Percentiles rank a stretch among this genome's conserved stretches.
phyloP scores from a whole-genome alignment of 2,888 invertebrate species.

The Ashinkailepas kermadecensis region DNA sequence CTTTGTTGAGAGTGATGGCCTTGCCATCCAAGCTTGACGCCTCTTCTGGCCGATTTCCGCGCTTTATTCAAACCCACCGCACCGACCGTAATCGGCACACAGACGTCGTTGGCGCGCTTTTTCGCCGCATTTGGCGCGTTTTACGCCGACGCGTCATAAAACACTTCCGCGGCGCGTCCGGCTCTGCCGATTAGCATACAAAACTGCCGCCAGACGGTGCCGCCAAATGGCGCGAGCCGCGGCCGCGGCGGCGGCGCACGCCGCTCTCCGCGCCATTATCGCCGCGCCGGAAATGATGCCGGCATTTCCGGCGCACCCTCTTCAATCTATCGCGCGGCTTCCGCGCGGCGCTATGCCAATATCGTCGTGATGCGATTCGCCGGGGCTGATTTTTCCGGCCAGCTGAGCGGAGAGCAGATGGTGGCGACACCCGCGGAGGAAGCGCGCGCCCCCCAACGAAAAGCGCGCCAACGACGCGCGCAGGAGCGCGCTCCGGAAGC shows the following conservation, averaged over 20 bases:
- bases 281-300: constrained; percentile 9
- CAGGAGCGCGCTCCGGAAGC: background rate
- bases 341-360: constrained; percentile 5
- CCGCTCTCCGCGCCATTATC: no score
- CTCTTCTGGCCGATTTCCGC: background rate
- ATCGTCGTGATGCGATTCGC: constrained; percentile 5
- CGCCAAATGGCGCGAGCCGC: no score
- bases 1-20: no score
- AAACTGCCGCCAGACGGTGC: background rate
- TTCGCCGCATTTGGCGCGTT: constrained; percentile 18
- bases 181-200: background rate
- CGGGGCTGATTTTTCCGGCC: constrained; percentile 6
- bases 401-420: no score
- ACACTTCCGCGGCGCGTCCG: constrained; percentile 4
- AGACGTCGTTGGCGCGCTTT: constrained; percentile 16
- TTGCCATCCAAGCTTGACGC: background rate
- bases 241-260: no score
- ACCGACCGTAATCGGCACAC: background rate
- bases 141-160: constrained; percentile 1
- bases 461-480: no score
- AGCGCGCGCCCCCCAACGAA: no score
- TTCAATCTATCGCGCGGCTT: constrained; percentile 4
- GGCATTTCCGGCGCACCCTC: constrained; percentile 1
- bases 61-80: constrained; percentile 9
- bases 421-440: no score